Conservation (phyloP, 1,140 invertebrate species). For the Drosophila novamexicana region DNA sequence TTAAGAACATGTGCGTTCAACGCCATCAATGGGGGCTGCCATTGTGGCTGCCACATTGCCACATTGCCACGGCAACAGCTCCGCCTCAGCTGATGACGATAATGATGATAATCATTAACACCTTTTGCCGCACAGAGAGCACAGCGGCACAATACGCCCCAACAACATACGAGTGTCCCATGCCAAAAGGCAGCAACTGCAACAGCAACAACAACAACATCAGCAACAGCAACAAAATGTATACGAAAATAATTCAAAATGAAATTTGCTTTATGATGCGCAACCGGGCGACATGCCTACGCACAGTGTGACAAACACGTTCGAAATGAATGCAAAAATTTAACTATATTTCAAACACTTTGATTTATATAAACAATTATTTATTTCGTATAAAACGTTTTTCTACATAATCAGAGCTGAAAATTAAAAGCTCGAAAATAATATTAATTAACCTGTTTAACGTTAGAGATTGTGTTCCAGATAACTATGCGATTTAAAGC, state of each 20-base stretch:
- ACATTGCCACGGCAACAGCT: not conserved
- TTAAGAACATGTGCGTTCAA: conserved; percentile 78
- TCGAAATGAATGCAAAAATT: not conserved
- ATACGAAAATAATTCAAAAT: conserved; percentile 84
- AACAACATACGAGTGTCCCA: conserved; percentile 46
- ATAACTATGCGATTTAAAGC: not conserved
- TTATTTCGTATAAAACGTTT: not conserved
- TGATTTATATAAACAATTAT: not conserved
- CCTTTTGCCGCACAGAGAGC: conserved; percentile 76
- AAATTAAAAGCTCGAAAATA: too few relatives aligned
- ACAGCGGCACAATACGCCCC: conserved; percentile 67
- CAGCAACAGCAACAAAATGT: conserved; percentile 57
- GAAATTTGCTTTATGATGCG: conserved; percentile 84
- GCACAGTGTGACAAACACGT: conserved; percentile 45
- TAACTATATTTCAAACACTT: not conserved
- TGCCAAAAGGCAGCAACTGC: conserved; percentile 29
- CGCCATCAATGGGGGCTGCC: conserved; percentile 76
- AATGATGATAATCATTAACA: conserved; percentile 83
- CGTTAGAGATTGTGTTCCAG: not conserved
- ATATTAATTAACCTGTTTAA: not conserved
- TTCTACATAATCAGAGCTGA: too few relatives aligned
- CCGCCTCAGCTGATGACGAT: conserved; percentile 60
- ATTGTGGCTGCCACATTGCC: conserved; percentile 22
- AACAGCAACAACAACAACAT: conserved; percentile 34
- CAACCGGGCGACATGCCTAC: conserved; percentile 73